Evolutionary conservation across 2,113 vertebrate species (phyloP), one percentile per base, ranked within the genome.

Genomic region (Antechinus stuartii): DNA sequence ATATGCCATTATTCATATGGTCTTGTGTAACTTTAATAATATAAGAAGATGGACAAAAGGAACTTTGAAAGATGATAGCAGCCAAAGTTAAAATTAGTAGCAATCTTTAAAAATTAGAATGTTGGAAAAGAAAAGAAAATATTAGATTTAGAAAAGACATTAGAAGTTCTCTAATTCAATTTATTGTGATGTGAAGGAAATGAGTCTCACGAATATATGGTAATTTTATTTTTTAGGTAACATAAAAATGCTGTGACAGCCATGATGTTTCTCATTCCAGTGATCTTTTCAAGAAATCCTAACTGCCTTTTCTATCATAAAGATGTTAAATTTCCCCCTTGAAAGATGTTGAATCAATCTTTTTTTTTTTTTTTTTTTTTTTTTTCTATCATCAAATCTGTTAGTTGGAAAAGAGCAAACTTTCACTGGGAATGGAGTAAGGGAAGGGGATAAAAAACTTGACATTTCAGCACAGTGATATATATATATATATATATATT

Each of bases 401-500:
- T 30, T 92, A 46, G 56, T 92, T 91, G 26, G 91, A 42, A 54
- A 92, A 84, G n/a, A 94, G 90, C 16, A 57, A 89, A 89, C 50
- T 61, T 61, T 84, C 68, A 84, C n/a, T 84, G 93, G 25, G 35
- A 22, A 25, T 90, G 1, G 91, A 14, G 14, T 90, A 11, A 57
- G 26, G 30, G 8, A 93, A 89, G 92, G 3, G 46, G 25, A n/a
- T n/a, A 84, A 1, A 42, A 93, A 96, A 91, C 30, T 35, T 54
- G 42, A 2, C 23, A 53, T 92, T n/a, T 90, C 24, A 90, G 27
- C 0, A 53, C 7, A 1, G 9, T 12, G 5, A 91, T 24, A 91
- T 84, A 90, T 90, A 91, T 50, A 94, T 94, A 91, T 94, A 91
- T 24, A 91, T 84, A 90, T 90, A 91, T 50, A 94, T 94, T 92